phyloP scores from a whole-genome alignment of 2,113 vertebrate genomes.

The Hippocampus mohnikei region DNA sequence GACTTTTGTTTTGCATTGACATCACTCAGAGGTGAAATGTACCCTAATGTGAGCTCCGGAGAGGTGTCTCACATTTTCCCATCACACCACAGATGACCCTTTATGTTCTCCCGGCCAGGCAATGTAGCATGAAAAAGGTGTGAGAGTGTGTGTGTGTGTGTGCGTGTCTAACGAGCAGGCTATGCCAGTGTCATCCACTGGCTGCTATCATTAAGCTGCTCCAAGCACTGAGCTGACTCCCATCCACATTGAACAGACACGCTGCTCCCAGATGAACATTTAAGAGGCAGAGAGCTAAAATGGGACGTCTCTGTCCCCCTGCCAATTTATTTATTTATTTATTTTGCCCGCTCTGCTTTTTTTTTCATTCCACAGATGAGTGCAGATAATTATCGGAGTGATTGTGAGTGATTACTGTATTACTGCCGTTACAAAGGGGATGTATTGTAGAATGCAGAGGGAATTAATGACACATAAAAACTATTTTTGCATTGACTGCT shows the following conservation, averaged over 20 bases:
- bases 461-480: slow-evolving; percentile 97
- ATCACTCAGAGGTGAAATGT: slow-evolving; percentile 57
- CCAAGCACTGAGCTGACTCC: slow-evolving; percentile 52
- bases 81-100: slow-evolving; percentile 65
- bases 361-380: slow-evolving; percentile 83
- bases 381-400: slow-evolving; percentile 89
- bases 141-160: slow-evolving; percentile 14
- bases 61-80: slow-evolving; percentile 51
- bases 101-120: slow-evolving; percentile 63
- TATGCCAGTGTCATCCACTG: slow-evolving; percentile 60
- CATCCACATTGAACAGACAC: slow-evolving; percentile 63
- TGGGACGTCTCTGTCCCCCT: slow-evolving; percentile 49
- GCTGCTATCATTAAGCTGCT: slow-evolving; percentile 77
- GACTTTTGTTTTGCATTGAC: slow-evolving; percentile 53
- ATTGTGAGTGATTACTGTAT: slow-evolving; percentile 97
- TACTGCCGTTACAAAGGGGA: slow-evolving; percentile 84
- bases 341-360: slow-evolving; percentile 64
- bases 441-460: slow-evolving; percentile 82
- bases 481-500: slow-evolving; percentile 78
- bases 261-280: slow-evolving; percentile 77
- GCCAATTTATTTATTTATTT: slow-evolving; percentile 39
- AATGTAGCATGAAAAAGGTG: slow-evolving; percentile 76
- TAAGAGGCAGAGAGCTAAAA: slow-evolving; percentile 75
- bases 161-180: slow-evolving; percentile 46
- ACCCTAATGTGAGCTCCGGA: slow-evolving; percentile 49